Base-by-base conservation (phyloP, 2,113 vertebrate species). In the Proteles cristata region DNA sequence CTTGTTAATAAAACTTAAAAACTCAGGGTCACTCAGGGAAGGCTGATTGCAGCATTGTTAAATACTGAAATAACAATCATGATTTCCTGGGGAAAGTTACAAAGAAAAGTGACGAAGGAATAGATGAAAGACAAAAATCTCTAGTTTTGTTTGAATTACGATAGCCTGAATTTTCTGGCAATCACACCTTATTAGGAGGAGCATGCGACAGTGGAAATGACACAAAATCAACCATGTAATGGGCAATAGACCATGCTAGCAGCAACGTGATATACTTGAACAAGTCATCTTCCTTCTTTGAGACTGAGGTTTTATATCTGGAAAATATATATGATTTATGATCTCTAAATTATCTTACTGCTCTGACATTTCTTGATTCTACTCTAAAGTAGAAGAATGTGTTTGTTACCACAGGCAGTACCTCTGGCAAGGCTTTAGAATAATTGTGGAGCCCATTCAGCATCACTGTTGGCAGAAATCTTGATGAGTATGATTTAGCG, bases 401-500 rank as follows among this genome's bases (percentile, higher is more conserved):
- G 26, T 26, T 35, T 82, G 4, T 28, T 39, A 33, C 21, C 33
- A 69, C 21, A 87, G 74, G 45, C 21, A 5, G 26, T 11, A 11
- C 45, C 35, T 63, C 61, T 73, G 73, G 58, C 85, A 89, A 96
- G 28, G 15, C 69, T 94, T 33, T 93, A 79, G 89, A 73, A 71
- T 66, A 92, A 94, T 61, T 31, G 43, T 80, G 66, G 86, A 65
- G 5, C 16, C 63, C 25, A 50, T 45, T 93, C 85, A 92, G 71
- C 39, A 89, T 43, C 43, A 50, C 48, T 68, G 28, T 82, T 96
- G 97, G 96, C 83, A 95, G 83, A 88, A 93, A 94, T 71, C 58
- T 17, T 14, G 69, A 86, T 89, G 77, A 79, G 66, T 74, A 71
- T 90, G 76, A 97, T 96, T 97, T 96, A 97, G 95, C 4, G 7